phyloP scores from a whole-genome alignment of 2,888 invertebrate species.

The Ecliptopera silaceata region DNA sequence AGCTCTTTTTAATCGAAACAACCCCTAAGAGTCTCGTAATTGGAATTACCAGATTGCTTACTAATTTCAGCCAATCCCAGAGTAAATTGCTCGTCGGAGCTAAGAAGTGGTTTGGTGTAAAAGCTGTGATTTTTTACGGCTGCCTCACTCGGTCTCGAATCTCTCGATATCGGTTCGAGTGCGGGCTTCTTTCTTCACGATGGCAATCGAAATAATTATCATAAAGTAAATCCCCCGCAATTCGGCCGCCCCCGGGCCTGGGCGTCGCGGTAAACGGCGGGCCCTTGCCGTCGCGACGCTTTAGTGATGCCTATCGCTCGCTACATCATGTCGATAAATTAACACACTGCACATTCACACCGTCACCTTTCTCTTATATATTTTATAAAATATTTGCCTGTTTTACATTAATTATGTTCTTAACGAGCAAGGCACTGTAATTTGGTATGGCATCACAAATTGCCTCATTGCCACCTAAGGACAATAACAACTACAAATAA shows the following conservation, averaged over 20 bases:
- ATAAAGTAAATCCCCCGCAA: constrained; percentile 81
- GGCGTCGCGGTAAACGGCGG: constrained; percentile 67
- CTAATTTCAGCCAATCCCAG: constrained; percentile 59
- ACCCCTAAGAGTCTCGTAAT: constrained; percentile 48
- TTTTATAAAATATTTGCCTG: constrained; percentile 1
- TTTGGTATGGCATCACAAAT: too few species aligned
- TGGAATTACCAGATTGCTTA: constrained; percentile 52
- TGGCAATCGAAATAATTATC: constrained; percentile 81
- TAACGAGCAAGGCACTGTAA: background rate
- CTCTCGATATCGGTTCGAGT: constrained; percentile 59
- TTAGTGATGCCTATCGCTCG: constrained; percentile 59
- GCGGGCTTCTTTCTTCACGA: constrained; percentile 68
- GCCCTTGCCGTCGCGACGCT: constrained; percentile 50
- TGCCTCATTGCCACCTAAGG: background rate
- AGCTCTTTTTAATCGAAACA: constrained; percentile 43
- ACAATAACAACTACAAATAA: background rate
- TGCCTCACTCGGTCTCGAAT: constrained; percentile 49
- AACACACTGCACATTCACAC: constrained; percentile 9
- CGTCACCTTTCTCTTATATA: background rate
- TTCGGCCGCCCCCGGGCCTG: constrained; percentile 68
- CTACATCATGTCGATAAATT: constrained; percentile 50
- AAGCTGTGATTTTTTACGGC: constrained; percentile 68
- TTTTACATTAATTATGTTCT: background rate
- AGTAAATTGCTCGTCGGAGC: constrained; percentile 54
- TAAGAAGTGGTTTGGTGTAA: constrained; percentile 57